Conservation (phyloP, 2,888 invertebrate genomes). For the Diarsia mendica region DNA sequence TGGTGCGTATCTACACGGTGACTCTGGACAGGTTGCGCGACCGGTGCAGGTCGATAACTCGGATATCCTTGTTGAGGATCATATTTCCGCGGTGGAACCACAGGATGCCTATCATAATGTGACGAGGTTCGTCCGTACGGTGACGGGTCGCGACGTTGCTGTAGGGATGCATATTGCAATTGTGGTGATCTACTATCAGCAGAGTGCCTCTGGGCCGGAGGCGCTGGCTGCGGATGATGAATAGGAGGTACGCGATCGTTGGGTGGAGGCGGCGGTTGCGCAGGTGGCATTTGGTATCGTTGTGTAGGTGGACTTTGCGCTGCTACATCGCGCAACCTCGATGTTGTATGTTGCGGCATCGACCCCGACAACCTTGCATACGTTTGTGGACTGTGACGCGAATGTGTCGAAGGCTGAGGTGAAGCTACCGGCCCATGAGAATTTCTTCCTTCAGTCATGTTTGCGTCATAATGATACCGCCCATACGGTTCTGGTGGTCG, state of each 20-base stretch:
- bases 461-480: constrained; percentile 83
- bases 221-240: constrained; percentile 82
- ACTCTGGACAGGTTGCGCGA: constrained; percentile 78
- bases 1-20: constrained; percentile 83
- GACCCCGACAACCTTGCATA: constrained; percentile 83
- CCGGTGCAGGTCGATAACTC: constrained; percentile 81
- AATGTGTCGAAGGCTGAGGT: constrained; percentile 81
- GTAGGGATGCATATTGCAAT: constrained; percentile 76
- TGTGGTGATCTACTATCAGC: constrained; percentile 79
- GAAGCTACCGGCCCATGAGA: constrained; percentile 79
- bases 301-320: constrained; percentile 81
- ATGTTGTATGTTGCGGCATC: constrained; percentile 81
- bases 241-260: constrained; percentile 88
- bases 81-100: constrained; percentile 83
- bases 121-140: constrained; percentile 77
- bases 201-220: constrained; percentile 76
- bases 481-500: constrained; percentile 83
- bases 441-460: constrained; percentile 76
- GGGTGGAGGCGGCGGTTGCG: constrained; percentile 83
- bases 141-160: constrained; percentile 82
- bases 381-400: constrained; percentile 84
- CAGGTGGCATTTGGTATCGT: constrained; percentile 78
- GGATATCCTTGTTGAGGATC: constrained; percentile 87
- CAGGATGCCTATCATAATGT: constrained; percentile 83
- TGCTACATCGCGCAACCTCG: constrained; percentile 80